Conservation (phyloP, 2,113 vertebrate species). For the Xiphias gladius region DNA sequence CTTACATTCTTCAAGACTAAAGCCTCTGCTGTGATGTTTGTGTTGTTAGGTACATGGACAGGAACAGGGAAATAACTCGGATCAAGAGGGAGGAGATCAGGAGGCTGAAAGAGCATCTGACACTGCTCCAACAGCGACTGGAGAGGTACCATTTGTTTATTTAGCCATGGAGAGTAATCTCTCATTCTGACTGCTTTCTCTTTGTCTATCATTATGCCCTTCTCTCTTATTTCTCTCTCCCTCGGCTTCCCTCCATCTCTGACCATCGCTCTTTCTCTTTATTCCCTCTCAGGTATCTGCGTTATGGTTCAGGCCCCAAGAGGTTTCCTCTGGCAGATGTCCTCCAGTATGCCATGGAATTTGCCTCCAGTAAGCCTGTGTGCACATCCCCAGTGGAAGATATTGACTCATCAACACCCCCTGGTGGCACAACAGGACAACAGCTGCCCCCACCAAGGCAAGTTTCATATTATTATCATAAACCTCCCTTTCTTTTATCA, state of each 20-base stretch:
- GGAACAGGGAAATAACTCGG: slow-evolving; percentile 96
- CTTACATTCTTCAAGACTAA: neutral
- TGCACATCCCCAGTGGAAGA: slow-evolving; percentile 96
- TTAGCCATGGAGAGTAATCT: slow-evolving; percentile 7
- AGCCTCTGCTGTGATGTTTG: neutral
- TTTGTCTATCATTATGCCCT: neutral
- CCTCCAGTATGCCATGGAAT: slow-evolving; percentile 98
- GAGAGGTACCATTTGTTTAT: slow-evolving; percentile 88
- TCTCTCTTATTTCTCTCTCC: slow-evolving; percentile 4
- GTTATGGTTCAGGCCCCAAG: slow-evolving; percentile 98
- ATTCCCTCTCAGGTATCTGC: slow-evolving; percentile 88
- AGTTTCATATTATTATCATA: slow-evolving; percentile 40
- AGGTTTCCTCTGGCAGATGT: slow-evolving; percentile 98
- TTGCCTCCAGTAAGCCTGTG: slow-evolving; percentile 97
- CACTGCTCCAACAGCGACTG: slow-evolving; percentile 94
- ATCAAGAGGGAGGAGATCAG: slow-evolving; percentile 99
- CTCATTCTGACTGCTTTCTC: slow-evolving; percentile 14
- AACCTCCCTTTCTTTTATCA: neutral
- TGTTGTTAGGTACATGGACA: slow-evolving; percentile 93
- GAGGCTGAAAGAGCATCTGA: slow-evolving; percentile 96
- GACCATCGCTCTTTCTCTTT: neutral
- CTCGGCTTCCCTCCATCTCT: neutral
- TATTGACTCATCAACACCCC: slow-evolving; percentile 89
- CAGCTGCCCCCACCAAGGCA: slow-evolving; percentile 87
- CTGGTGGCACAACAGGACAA: slow-evolving; percentile 85